Base-by-base conservation (phyloP, 2,113 vertebrate species). In the Chionomys nivalis region DNA sequence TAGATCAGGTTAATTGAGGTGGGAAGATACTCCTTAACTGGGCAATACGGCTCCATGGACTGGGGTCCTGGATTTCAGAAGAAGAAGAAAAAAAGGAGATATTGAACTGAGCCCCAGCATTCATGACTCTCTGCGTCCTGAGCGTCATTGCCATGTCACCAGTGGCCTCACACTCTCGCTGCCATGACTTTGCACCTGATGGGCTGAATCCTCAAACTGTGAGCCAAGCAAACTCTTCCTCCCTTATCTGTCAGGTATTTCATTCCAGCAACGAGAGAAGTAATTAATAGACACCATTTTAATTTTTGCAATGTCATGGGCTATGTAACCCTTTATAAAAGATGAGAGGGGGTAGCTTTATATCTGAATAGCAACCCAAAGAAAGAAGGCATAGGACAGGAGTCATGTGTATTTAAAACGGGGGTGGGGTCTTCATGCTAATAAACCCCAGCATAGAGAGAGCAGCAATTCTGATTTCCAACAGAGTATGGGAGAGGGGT, bases 401-500 rank as follows among this genome's bases (percentile, higher is more conserved):
- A 63, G 58, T 76, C 42, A 24, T 33, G 58, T 90, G 49, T 68
- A 68, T 76, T 76, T 4, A 44, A 89, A 66, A 89, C 96, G 2
- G 92, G 97, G 1, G 44, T 26, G 16, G 91, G 55, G 96, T 89
- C 92, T 81, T 77, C 9, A 9, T 73, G 87, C 96, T 98, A 97
- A 97, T 95, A 88, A 98, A 81, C 87, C 81, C 33, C 94, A 85
- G 93, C 66, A 94, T 66, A 73, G 95, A 97, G 97, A 97, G 93
- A 95, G 87, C 44, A 79, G 89, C 0, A 12, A 72, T 93, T 97
- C 65, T 88, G 93, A 96, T 96, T 98, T 98, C 96, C 97, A 96
- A 94, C 90, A 88, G 96, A 95, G 91, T 93, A 94, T 93, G 86
- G 87, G 96, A 97, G 94, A 98, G 97, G 96, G 92, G 87, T 97